Evolutionary conservation across 2,888 invertebrate genomes (phyloP), one percentile per base, ranked within the genome.

Genomic region (Pollenia griseotomentosa): DNA sequence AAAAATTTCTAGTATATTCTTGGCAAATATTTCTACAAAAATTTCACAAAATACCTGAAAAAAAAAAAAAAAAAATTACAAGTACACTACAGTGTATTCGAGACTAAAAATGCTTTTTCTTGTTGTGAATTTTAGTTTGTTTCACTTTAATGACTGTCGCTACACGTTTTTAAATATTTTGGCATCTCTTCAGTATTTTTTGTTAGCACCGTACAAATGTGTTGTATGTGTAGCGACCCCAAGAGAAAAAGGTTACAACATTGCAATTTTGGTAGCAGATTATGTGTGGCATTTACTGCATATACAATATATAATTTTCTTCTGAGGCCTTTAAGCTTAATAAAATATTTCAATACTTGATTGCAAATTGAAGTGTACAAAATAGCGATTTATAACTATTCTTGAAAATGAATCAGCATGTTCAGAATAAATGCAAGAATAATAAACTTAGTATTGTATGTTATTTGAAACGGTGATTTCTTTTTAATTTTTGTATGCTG

Each of bases 161-260:
- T 57, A 57, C 42, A 73, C 19, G 12, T 79, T 68, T 53, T 44
- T 16, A 44, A 14, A 59, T 59, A 9, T 46, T 19, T 40, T 46
- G 40, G 53, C 14, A 33, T 61, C 19, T 33, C 14, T 57, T 57
- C 44, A 19, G 70, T 46, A 55, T 65, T 74, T 81, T 65, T 59
- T 51, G 23, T 9, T 66, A 40, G 51, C 59, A 74, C n/a, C 44
- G 19, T 66, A 53, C 59, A 74, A 74, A 68, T 68, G 59, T 68
- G 16, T 75, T 82, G 74, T 68, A 59, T 82, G 42, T 61, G 48
- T 63, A 68, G 55, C 53, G 73, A 82, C 85, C 78, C 61, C 61
- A 68, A 12, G 19, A 68, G 51, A 85, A 55, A 65, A 61, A 73
- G 77, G 73, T 73, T 68, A 53, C n/a, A 57, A 65, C 53, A 44